phyloP scores from a whole-genome alignment of 2,888 invertebrate genomes.

The Ichneumon xanthorius region DNA sequence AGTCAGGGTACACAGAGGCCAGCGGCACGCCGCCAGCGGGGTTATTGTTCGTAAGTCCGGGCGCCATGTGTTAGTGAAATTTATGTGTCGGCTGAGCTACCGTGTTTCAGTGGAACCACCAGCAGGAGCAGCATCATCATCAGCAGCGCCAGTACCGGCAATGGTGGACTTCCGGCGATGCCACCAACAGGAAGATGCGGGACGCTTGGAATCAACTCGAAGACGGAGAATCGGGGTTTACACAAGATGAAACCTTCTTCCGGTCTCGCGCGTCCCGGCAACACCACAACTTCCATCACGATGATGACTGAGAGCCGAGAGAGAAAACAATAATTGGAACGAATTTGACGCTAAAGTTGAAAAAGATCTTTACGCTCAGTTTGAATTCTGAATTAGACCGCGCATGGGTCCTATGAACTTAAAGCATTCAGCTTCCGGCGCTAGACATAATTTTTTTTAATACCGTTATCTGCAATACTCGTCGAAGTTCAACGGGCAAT shows the following conservation, averaged over 20 bases:
- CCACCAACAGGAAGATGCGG: conserved; percentile 29
- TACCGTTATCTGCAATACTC: background rate
- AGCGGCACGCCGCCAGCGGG: conserved; percentile 64
- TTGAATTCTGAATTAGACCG: background rate
- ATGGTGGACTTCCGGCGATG: conserved; percentile 29
- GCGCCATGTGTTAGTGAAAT: conserved; percentile 81
- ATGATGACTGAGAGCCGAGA: conserved; percentile 28
- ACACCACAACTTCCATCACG: conserved; percentile 38
- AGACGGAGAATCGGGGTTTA: conserved; percentile 49
- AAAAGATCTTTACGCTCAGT: conserved; percentile 14
- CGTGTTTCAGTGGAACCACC: conserved; percentile 55
- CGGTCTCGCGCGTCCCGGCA: conserved; percentile 43
- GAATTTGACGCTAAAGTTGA: conserved; percentile 44
- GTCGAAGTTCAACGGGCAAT: background rate
- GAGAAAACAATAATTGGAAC: conserved; percentile 31
- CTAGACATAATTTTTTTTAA: background rate
- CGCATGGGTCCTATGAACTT: too few species aligned
- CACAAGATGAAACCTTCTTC: conserved; percentile 45
- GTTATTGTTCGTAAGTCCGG: conserved; percentile 82
- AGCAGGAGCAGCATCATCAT: conserved; percentile 24
- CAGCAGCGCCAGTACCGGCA: conserved; percentile 12
- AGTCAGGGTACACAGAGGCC: conserved; percentile 37
- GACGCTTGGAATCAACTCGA: background rate
- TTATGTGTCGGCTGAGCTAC: conserved; percentile 80
- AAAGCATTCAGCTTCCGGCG: too few species aligned